phyloP scores from a whole-genome alignment of 53 echinoderm and acorn worm species.

The Arbacia lixula region DNA sequence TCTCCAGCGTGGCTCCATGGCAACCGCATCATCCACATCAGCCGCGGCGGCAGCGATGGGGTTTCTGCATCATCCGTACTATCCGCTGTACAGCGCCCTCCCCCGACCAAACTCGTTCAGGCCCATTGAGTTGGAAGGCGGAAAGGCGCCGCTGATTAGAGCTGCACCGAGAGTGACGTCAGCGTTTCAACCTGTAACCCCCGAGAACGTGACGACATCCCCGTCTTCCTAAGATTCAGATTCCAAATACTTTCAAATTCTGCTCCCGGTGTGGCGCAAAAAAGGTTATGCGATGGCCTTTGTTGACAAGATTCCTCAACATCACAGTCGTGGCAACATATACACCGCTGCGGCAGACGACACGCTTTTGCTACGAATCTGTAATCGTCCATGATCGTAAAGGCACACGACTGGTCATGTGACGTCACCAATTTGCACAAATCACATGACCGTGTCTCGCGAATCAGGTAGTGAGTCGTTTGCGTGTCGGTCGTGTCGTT shows the following conservation, averaged over 20 bases:
- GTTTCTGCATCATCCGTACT: constrained; percentile 51
- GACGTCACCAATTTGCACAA: too few species aligned
- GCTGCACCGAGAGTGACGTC: constrained; percentile 46
- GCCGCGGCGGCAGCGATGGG: constrained; percentile 41
- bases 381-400: too few species aligned
- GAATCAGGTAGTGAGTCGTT: too few species aligned
- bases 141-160: constrained; percentile 10
- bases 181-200: constrained; percentile 66
- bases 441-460: too few species aligned
- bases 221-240: neutral
- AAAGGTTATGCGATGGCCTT: too few species aligned
- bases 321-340: too few species aligned
- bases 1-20: neutral
- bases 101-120: constrained; percentile 48
- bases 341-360: too few species aligned
- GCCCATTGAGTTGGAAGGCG: constrained; percentile 38
- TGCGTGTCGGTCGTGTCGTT: too few species aligned
- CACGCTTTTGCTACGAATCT: too few species aligned
- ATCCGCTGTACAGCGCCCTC: constrained; percentile 51
- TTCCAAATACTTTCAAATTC: neutral
- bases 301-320: too few species aligned
- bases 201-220: constrained; percentile 11
- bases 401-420: too few species aligned
- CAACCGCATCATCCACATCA: constrained; percentile 56
- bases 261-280: too few species aligned